Percentiles rank a stretch among this genome's conserved stretches.
These are phyloP conservation scores for Drosophila prostipennis DNA, from an alignment of 2,888 invertebrate species.

Conservation along the genomic window DNA sequence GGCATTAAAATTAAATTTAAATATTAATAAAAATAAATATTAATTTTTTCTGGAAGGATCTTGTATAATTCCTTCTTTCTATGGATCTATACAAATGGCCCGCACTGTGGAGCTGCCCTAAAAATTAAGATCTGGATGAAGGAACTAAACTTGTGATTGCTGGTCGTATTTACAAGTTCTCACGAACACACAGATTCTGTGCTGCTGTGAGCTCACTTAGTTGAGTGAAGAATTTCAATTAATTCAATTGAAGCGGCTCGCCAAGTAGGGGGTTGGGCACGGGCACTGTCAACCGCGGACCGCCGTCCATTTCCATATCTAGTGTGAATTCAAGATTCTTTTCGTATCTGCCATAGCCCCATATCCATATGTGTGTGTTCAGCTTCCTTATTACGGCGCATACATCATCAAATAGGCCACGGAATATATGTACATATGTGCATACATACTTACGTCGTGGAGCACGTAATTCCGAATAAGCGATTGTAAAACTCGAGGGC, in stretches of 20 bases:
- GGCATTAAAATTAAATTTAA: no score
- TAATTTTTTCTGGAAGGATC: no score
- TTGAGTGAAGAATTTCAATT: constrained; percentile 80
- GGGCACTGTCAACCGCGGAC: constrained; percentile 19
- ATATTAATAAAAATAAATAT: no score
- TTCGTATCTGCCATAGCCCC: constrained; percentile 7
- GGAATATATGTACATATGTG: background rate
- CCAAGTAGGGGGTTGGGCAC: constrained; percentile 49
- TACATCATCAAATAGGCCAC: constrained; percentile 68
- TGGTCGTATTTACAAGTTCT: constrained; percentile 23
- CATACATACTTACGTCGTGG: background rate
- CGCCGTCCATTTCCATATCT: constrained; percentile 41
- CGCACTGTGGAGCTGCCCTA: constrained; percentile 22
- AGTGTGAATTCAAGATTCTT: constrained; percentile 57
- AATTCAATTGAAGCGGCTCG: constrained; percentile 81
- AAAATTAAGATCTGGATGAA: constrained; percentile 21
- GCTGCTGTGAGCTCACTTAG: constrained; percentile 56
- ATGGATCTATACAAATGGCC: background rate
- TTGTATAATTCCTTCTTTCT: no score
- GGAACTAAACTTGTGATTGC: constrained; percentile 36
- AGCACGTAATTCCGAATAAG: constrained; percentile 45
- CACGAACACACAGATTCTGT: constrained; percentile 28
- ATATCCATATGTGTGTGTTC: constrained; percentile 32
- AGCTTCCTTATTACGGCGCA: constrained; percentile 72
- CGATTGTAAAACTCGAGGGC: constrained; percentile 62